Evolutionary conservation across 1,140 invertebrate species (phyloP).

Genomic region (Drosophila lini): DNA sequence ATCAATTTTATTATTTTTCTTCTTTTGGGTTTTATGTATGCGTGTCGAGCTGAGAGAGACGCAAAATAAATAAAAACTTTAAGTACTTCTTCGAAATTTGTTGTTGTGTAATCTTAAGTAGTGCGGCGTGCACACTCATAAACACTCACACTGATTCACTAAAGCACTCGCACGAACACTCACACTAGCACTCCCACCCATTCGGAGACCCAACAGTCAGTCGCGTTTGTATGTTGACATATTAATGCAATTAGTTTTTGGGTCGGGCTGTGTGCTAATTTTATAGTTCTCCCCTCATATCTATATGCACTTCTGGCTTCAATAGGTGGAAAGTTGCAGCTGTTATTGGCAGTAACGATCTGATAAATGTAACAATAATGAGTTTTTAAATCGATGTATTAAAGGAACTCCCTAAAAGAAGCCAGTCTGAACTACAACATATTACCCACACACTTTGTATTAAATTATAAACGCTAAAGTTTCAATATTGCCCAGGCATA

Average conservation of each 20-base stretch:
- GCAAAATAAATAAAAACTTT: conserved; percentile 83
- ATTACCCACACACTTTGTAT: background rate
- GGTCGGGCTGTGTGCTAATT: conserved; percentile 67
- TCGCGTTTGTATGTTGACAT: conserved; percentile 70
- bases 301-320: conserved; percentile 13
- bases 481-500: conserved; percentile 1
- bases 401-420: background rate
- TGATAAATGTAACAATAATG: background rate
- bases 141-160: conserved; percentile 65
- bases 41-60: conserved; percentile 72
- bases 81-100: conserved; percentile 82
- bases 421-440: background rate
- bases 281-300: conserved; percentile 51
- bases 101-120: conserved; percentile 81
- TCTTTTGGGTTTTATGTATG: conserved; percentile 69
- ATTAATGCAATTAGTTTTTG: conserved; percentile 80
- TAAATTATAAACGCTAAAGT: conserved; percentile 11
- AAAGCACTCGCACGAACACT: conserved; percentile 48
- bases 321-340: conserved; percentile 7
- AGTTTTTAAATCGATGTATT: too few relatives aligned
- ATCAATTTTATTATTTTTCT: conserved; percentile 63
- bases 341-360: background rate
- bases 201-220: conserved; percentile 9
- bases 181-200: conserved; percentile 17
- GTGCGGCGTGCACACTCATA: conserved; percentile 72